Evolutionary conservation across 1,140 invertebrate genomes (phyloP), one percentile per base, ranked within the genome.

Genomic region (Patella vulgata): DNA sequence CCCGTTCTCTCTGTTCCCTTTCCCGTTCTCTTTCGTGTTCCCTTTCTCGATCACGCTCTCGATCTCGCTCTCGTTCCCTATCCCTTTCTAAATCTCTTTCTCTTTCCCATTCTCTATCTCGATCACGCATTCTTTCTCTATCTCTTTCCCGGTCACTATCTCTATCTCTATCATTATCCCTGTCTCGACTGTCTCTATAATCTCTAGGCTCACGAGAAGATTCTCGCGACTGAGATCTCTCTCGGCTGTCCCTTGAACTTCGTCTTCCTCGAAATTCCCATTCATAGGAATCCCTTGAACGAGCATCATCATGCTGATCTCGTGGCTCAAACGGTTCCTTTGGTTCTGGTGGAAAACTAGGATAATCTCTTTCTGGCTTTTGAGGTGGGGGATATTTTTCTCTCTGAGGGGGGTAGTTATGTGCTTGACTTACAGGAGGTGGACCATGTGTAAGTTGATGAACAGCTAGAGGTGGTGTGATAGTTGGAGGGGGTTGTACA

Each of bases 21-120:
- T 66, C 66, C 46, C 52, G 52, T n/a, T 75, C 72, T 60, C 66
- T 60, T 23, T 77, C 66, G 33, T 68, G 75, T 44, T 52, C 59
- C 44, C 65, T 31, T 33, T 55, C 42, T 28, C 61, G 57, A 30
- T 66, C 51, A 21, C 44, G 39, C 56, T 63, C 56, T 58, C 39
- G 36, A 39, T 3, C 57, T 72, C 78, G 54, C 68, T 70, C 54
- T 39, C 65, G 47, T 23, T 75, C 68, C 25, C 61, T 58, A 46
- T 84, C 81, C 42, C 84, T 83, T 3, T 85, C 73, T 50, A 63
- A 43, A 21, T 60, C 65, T 42, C 82, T 87, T 78, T 50, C 84
- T 70, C 55, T 82, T 30, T 64, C 69, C 31, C 46, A 57, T n/a
- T 60, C 63, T 12, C 62, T 31, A 30, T 68, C 72, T 19, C 50